These are phyloP conservation scores for Platysteira castanea DNA, from an alignment of 2,113 vertebrate genomes.

Conservation along the genomic window DNA sequence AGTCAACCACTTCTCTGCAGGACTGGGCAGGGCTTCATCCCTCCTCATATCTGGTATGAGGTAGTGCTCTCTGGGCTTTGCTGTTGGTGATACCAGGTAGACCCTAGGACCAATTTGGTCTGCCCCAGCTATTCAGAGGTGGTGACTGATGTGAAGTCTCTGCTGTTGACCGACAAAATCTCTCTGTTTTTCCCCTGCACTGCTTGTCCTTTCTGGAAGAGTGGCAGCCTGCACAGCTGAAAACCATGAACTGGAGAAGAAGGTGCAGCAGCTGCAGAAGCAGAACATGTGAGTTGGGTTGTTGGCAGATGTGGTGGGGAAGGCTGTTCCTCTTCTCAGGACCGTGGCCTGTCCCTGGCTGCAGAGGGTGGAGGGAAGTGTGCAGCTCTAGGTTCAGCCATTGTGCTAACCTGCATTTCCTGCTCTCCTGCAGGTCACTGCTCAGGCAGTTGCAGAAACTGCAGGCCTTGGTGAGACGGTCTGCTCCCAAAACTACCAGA, in stretches of 20 bases:
- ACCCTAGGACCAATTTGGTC: background rate
- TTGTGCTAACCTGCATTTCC: background rate
- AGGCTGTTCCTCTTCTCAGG: background rate
- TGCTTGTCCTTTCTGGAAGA: constrained; percentile 35
- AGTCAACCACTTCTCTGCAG: background rate
- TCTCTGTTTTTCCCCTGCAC: background rate
- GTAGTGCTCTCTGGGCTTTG: background rate
- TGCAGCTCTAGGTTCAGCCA: background rate
- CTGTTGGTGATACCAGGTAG: background rate
- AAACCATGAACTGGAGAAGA: constrained; percentile 86
- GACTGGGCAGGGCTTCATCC: background rate
- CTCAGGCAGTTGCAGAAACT: constrained; percentile 82
- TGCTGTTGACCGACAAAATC: background rate
- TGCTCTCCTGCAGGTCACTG: constrained; percentile 75
- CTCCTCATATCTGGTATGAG: background rate
- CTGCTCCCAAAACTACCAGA: constrained; percentile 74
- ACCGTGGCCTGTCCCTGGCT: background rate
- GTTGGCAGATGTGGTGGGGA: background rate
- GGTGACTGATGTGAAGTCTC: background rate
- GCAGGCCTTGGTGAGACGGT: constrained; percentile 74
- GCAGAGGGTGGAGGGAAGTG: background rate
- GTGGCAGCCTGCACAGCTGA: constrained; percentile 83
- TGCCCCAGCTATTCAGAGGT: background rate
- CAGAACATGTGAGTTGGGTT: constrained; percentile 81
- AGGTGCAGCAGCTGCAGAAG: constrained; percentile 84